Percentiles rank a stretch among this genome's conserved stretches.
These are phyloP conservation scores for Sinosuthora webbiana DNA, from an alignment of 2,113 vertebrate species.

Conservation along the genomic window DNA sequence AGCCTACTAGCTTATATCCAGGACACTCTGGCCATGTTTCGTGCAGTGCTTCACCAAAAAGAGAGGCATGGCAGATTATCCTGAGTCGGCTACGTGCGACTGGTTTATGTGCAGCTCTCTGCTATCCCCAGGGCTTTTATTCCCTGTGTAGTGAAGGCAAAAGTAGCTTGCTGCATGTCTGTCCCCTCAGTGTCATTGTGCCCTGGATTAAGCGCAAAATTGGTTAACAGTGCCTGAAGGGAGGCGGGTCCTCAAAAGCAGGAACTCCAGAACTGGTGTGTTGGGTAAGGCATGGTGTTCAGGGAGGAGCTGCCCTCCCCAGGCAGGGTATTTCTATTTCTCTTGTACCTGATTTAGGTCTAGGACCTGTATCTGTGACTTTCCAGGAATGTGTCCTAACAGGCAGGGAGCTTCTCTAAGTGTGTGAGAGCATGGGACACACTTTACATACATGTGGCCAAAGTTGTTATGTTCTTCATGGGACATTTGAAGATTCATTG, in stretches of 20 bases:
- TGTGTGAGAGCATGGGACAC: not conserved
- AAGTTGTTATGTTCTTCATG: not conserved
- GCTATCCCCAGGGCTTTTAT: not conserved
- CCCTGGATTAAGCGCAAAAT: not conserved
- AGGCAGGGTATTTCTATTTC: not conserved
- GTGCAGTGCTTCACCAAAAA: not conserved
- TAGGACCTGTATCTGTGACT: not conserved
- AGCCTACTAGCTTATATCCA: not conserved
- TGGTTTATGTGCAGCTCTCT: not conserved
- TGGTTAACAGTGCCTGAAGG: not conserved
- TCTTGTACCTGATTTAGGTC: not conserved
- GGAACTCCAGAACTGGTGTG: not conserved
- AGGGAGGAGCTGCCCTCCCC: not conserved
- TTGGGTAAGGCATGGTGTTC: not conserved
- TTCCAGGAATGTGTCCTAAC: not conserved
- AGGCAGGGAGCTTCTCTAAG: not conserved
- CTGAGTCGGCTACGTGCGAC: accelerated
- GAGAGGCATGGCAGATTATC: not conserved
- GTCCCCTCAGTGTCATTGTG: not conserved
- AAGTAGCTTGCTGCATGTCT: not conserved
- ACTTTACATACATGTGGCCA: not conserved
- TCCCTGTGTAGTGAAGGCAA: not conserved
- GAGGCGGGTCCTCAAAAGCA: not conserved
- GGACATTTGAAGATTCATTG: not conserved
- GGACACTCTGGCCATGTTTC: not conserved